These are phyloP conservation scores for Aquatica leii DNA, from an alignment of 2,888 invertebrate species.

Conservation along the genomic window DNA sequence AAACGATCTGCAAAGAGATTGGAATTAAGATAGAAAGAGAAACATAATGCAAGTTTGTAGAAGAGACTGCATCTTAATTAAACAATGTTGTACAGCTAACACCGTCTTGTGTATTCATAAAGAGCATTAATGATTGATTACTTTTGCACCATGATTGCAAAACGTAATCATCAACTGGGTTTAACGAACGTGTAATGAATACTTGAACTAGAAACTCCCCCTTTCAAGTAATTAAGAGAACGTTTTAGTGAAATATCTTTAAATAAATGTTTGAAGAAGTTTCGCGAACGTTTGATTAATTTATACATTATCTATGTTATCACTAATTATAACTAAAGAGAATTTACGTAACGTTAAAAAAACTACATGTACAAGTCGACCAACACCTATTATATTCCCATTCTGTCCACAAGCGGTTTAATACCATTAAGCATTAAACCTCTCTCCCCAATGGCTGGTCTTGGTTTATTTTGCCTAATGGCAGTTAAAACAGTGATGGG, in stretches of 20 bases:
- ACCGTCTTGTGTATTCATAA: conserved; percentile 47
- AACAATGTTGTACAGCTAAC: conserved; percentile 46
- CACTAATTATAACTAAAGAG: not conserved
- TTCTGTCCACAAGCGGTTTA: conserved; percentile 52
- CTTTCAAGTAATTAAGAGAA: conserved; percentile 29
- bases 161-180: conserved; percentile 47
- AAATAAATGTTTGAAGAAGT: conserved; percentile 9
- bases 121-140: conserved; percentile 47
- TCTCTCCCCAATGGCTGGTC: conserved; percentile 50
- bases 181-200: conserved; percentile 50
- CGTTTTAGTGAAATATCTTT: conserved; percentile 23
- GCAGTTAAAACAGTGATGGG: conserved; percentile 56
- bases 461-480: conserved; percentile 56
- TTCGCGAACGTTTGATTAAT: conserved; percentile 18
- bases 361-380: conserved; percentile 26
- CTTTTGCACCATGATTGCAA: conserved; percentile 45
- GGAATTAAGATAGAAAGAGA: conserved; percentile 31
- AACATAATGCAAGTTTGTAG: conserved; percentile 24
- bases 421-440: conserved; percentile 51
- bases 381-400: conserved; percentile 52
- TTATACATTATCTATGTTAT: not conserved
- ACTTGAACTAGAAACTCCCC: conserved; percentile 46
- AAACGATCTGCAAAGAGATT: conserved; percentile 12
- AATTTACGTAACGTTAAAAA: conserved; percentile 6
- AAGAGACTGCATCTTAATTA: conserved; percentile 44